Evolutionary conservation across 2,797 vertebrate species (phyloP), one percentile per base, ranked within the genome.

Genomic region (Coracias cyanogaster): DNA sequence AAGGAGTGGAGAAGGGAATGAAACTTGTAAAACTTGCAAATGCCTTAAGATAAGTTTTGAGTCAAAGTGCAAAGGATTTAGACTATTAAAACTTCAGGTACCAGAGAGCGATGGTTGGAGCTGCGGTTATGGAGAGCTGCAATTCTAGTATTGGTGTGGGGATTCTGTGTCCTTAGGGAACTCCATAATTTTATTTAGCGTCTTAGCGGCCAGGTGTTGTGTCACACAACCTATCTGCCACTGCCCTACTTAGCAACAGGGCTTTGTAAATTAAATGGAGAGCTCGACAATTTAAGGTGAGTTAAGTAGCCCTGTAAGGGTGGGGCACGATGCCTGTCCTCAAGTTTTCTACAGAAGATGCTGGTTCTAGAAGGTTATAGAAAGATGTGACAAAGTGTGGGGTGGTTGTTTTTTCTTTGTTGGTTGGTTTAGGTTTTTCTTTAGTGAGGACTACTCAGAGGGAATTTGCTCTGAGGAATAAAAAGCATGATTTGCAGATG

Each of bases 201-300:
- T 83, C 51, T 51, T 89, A 70, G 45, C 46, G 26, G 37, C 46
- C 74, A 66, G 39, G 39, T 77, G 48, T 89, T 49, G 35, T 35
- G 49, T 78, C 84, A 45, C n/a, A 61, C 22, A 87, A 20, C 64
- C 29, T 82, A 2, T 84, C 60, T 94, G 80, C 58, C 4, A 13
- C 41, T 77, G 39, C 65, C 39, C 65, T 74, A 21, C 35, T 54
- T 91, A 80, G 48, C 83, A 86, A 61, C 20, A 66, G 60, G 21
- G 20, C 60, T 90, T 90, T 78, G 51, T 80, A 91, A 89, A 89
- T 94, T 45, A 82, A 91, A 77, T 88, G 65, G 79, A 74, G 61
- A 67, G 41, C 51, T 82, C 61, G 69, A 4, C 54, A 82, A 4
- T 89, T 94, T 72, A 86, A n/a, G 39, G 4, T 24, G 78, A 70